phyloP scores from a whole-genome alignment of 2,113 vertebrate genomes.

The Apus apus region DNA sequence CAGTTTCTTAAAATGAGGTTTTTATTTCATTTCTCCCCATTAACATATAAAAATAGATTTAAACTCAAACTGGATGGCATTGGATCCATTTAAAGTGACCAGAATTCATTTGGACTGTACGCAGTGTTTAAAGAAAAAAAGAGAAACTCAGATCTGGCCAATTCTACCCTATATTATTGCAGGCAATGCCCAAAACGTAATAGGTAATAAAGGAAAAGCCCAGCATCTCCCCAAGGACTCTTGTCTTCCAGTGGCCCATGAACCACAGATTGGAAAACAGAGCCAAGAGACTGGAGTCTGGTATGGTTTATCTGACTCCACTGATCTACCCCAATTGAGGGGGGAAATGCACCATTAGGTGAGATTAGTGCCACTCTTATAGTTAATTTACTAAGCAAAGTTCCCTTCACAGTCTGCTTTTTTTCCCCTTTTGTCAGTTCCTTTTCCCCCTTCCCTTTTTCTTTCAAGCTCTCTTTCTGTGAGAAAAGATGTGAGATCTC shows the following conservation, averaged over 20 bases:
- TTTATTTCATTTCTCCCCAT: constrained; percentile 37
- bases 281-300: neutral
- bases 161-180: fast-evolving
- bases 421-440: neutral
- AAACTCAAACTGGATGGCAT: neutral
- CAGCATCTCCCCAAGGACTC: neutral
- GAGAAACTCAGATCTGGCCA: neutral
- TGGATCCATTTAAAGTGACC: neutral
- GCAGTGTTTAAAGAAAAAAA: neutral
- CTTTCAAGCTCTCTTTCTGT: neutral
- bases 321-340: neutral
- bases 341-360: neutral
- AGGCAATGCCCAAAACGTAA: neutral
- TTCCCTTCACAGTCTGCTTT: neutral
- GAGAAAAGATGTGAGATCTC: constrained; percentile 5
- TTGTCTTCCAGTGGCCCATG: neutral
- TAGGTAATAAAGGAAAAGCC: neutral
- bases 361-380: neutral
- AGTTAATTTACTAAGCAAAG: constrained; percentile 8
- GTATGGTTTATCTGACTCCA: neutral
- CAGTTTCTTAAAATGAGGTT: neutral
- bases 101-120: neutral
- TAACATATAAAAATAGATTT: constrained; percentile 44
- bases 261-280: neutral
- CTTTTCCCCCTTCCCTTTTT: neutral